These are phyloP conservation scores for Chamaedrilus cognettii DNA, from an alignment of 2,888 invertebrate genomes.

Conservation along the genomic window DNA sequence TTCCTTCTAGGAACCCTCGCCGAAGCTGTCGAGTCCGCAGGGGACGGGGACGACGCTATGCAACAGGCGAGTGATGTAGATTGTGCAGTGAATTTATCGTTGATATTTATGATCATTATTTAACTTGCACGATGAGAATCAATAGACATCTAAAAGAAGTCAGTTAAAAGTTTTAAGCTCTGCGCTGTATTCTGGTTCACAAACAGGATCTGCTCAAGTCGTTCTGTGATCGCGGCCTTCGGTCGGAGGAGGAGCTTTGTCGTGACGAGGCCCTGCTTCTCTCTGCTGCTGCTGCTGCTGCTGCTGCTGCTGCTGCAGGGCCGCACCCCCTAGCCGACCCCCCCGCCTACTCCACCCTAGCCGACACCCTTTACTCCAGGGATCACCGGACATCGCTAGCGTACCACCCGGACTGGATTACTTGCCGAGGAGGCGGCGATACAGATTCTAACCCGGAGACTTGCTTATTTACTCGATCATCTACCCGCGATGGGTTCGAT, in stretches of 20 bases:
- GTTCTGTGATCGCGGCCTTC: too few species aligned
- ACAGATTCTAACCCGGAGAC: too few species aligned
- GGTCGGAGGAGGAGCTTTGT: conserved; percentile 1
- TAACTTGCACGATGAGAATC: too few species aligned
- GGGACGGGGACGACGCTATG: conserved; percentile 17
- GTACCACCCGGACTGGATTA: not conserved
- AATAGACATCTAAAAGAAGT: too few species aligned
- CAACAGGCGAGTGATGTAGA: too few species aligned
- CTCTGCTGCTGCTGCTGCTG: not conserved
- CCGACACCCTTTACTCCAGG: conserved; percentile 5
- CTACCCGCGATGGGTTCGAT: too few species aligned
- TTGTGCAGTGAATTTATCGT: too few species aligned
- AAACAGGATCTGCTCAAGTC: too few species aligned
- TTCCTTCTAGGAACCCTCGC: conserved; percentile 16
- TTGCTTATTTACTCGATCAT: too few species aligned
- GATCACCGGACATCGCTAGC: not conserved
- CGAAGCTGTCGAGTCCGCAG: conserved; percentile 20
- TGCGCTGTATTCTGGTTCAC: too few species aligned
- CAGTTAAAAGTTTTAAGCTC: too few species aligned
- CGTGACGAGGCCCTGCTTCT: conserved; percentile 11
- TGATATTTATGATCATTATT: too few species aligned
- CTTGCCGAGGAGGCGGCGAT: not conserved
- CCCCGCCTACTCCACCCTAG: conserved; percentile 16
- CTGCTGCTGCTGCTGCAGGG: not conserved
- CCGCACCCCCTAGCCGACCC: conserved; percentile 9